Evolutionary conservation across 2,888 invertebrate species (phyloP), one percentile per base, ranked within the genome.

Genomic region (Drosophila sordidula): DNA sequence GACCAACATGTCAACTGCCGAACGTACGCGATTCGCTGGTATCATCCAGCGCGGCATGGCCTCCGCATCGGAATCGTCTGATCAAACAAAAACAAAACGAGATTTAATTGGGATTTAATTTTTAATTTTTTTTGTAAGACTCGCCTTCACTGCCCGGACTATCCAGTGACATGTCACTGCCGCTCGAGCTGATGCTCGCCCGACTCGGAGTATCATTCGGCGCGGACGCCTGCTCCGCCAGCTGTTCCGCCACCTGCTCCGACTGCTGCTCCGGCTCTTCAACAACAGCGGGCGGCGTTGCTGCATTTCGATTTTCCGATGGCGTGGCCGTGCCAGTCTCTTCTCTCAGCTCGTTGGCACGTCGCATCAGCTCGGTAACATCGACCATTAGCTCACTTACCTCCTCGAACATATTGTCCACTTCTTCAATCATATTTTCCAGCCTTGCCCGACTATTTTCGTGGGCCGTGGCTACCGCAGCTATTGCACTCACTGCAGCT

Each of bases 131-230:
- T 12, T 4, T 4, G 22, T 52, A n/a, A 6, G 3, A 54, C 57
- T 25, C 29, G 84, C 85, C 85, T 59, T 85, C 85, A 32, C 85
- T 87, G 16, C 67, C 75, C 16, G 87, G 82, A 62, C 85, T 87
- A 25, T 75, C 80, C n/a, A 87, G 41, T 0, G 80, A 81, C 82
- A 87, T 82, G 52, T 84, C 85, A 42, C 83, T 82, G n/a, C 68
- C 68, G 29, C 55, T 38, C 0, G 67, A 71, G 29, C 55, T 66
- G 1, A 57, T 12, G 25, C 70, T 62, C 0, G 41, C 63, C 4
- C 59, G 51, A 6, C 59, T 65, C 3, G 49, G 70, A 50, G 56
- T 74, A 11, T 57, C 70, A 32, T 57, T 39, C 11, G n/a, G 12
- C 16, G 6, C 29, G 0, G 54, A 14, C 4, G 38, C 36, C n/a